A percentile compares a stretch with the other conserved stretches of the same genome.
Conservation (phyloP, 2,797 vertebrate species). For the Chrosomus eos region DNA sequence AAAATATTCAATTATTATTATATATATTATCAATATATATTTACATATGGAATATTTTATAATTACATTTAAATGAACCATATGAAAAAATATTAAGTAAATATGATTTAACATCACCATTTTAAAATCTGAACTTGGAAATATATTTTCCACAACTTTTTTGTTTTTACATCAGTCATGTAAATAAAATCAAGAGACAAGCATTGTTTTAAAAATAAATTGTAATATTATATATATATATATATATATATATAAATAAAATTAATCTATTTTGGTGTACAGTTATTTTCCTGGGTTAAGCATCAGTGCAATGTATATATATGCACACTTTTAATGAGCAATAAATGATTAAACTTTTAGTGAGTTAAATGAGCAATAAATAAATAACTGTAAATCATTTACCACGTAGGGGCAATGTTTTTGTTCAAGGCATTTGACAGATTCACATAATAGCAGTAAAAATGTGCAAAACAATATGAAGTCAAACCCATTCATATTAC, state of each 20-base stretch:
- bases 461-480: neutral
- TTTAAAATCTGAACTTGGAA: neutral
- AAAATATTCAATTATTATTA: neutral
- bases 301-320: too few species aligned
- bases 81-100: neutral
- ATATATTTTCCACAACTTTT: neutral
- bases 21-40: neutral
- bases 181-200: neutral
- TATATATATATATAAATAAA: too few species aligned
- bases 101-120: neutral
- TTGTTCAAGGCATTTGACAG: neutral
- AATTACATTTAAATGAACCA: neutral
- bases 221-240: too few species aligned
- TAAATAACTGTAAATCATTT: neutral
- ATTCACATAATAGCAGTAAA: neutral
- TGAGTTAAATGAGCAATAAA: too few species aligned
- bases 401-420: neutral
- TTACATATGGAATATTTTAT: neutral
- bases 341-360: too few species aligned
- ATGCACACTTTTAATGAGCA: neutral
- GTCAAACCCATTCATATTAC: neutral
- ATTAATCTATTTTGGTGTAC: too few species aligned
- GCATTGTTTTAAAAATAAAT: neutral
- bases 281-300: too few species aligned
- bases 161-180: neutral